Conservation (phyloP, 2,797 vertebrate genomes). For the Urophycis tenuis region DNA sequence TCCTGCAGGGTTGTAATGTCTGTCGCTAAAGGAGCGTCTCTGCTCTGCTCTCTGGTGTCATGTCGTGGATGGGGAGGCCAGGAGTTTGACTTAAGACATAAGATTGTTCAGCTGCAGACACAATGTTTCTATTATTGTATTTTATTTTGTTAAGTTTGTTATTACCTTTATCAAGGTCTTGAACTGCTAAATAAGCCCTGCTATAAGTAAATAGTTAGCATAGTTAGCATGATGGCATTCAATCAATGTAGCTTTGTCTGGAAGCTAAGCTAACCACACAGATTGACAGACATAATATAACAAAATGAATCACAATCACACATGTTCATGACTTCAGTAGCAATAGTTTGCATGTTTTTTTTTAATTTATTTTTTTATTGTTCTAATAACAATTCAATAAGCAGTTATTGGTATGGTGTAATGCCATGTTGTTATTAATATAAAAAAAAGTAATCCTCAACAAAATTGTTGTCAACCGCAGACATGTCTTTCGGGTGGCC, state of each 20-base stretch:
- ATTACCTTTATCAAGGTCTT: not conserved
- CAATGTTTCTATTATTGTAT: not conserved
- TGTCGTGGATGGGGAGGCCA: too few species aligned
- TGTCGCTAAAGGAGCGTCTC: not conserved
- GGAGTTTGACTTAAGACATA: too few species aligned
- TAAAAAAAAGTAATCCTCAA: not conserved
- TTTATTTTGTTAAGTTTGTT: not conserved
- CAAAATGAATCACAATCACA: not conserved
- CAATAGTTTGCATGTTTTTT: too few species aligned
- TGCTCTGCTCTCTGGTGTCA: not conserved
- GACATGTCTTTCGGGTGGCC: too few species aligned
- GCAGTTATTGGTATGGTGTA: too few species aligned
- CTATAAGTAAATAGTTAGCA: not conserved
- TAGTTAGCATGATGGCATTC: not conserved
- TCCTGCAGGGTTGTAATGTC: too few species aligned
- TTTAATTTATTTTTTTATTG: too few species aligned
- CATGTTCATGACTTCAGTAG: not conserved
- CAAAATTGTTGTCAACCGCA: not conserved
- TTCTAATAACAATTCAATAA: too few species aligned
- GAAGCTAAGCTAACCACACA: not conserved
- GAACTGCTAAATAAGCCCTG: too few species aligned
- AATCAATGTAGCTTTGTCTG: not conserved
- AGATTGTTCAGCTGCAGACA: not conserved
- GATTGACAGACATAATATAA: not conserved
- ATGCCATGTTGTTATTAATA: not conserved